Conservation (phyloP, 1,140 invertebrate genomes). For the Penaeus indicus region DNA sequence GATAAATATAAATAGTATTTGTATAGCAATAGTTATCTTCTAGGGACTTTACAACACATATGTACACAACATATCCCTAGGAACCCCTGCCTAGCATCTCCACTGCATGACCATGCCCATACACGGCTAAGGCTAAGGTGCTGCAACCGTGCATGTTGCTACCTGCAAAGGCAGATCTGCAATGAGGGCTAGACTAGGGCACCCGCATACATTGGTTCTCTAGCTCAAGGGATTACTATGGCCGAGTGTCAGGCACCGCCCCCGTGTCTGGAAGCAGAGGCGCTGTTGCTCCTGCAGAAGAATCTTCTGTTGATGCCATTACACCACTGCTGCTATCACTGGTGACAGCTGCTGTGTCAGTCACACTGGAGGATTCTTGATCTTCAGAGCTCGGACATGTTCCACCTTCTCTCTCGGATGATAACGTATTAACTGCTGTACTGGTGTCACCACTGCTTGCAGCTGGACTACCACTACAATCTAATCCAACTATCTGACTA, state of each 20-base stretch:
- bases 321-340: slow-evolving; percentile 47
- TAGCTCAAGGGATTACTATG: slow-evolving; percentile 57
- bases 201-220: slow-evolving; percentile 57
- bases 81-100: slow-evolving; percentile 36
- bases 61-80: slow-evolving; percentile 56
- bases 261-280: slow-evolving; percentile 43
- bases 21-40: slow-evolving; percentile 63
- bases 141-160: slow-evolving; percentile 50
- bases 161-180: neutral
- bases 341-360: slow-evolving; percentile 20
- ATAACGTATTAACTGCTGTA: slow-evolving; percentile 24
- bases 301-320: slow-evolving; percentile 20
- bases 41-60: slow-evolving; percentile 64
- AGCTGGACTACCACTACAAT: slow-evolving; percentile 41
- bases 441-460: slow-evolving; percentile 25
- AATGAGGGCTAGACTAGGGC: slow-evolving; percentile 45
- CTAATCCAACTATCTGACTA: slow-evolving; percentile 32
- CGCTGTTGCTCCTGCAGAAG: slow-evolving; percentile 38
- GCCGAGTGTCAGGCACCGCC: slow-evolving; percentile 52
- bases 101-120: slow-evolving; percentile 8
- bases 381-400: slow-evolving; percentile 19
- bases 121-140: slow-evolving; percentile 53
- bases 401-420: slow-evolving; percentile 45
- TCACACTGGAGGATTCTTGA: slow-evolving; percentile 21
- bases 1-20: slow-evolving; percentile 65